Base-by-base conservation (phyloP, 2,113 vertebrate genomes). In the Hymenochirus boettgeri region DNA sequence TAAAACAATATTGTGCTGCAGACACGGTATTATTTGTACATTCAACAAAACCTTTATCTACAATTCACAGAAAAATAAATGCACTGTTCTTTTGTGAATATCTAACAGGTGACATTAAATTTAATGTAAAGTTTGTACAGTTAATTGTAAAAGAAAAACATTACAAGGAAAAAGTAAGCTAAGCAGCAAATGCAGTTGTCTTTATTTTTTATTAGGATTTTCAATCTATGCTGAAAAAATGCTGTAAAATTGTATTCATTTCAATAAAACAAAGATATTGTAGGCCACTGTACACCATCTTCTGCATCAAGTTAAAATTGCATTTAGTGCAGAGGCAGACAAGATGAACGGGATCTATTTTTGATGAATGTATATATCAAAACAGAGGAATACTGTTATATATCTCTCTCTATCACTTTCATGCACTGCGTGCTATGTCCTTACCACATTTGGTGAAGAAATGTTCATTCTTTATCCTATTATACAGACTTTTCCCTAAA, bases 41-140 rank as follows among this genome's bases (percentile, higher is more conserved):
- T 57, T 37, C 54, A 21, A 57, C 54, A 57, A 57, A 57, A 31
- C 54, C 54, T 35, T 57, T 57, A 57, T 57, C 54, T 57, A 18
- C 18, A 31, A 31, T 57, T 57, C 54, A 35, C 54, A 57, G 54
- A 31, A 57, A 57, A 29, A 29, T 19, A 33, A 17, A 57, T 35
- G 54, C 54, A 23, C 22, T 57, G 54, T 31, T 31, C 54, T 57
- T 57, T 57, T 22, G 54, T 57, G 54, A 57, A 57, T 57, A 33
- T 57, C 54, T 19, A 57, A 31, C 27, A 21, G 52, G n/a, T 35
- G 27, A 57, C 21, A 29, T 35, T 57, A 9, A 10, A 57, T 37
- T 57, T 57, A 57, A 22, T 22, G 31, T 18, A 19, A 27, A 18
- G 27, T 31, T 55, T 55, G 52, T 13, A 35, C 31, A 12, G 29